Conservation (phyloP, 2,113 vertebrate genomes). For the Hemibagrus wyckioides region DNA sequence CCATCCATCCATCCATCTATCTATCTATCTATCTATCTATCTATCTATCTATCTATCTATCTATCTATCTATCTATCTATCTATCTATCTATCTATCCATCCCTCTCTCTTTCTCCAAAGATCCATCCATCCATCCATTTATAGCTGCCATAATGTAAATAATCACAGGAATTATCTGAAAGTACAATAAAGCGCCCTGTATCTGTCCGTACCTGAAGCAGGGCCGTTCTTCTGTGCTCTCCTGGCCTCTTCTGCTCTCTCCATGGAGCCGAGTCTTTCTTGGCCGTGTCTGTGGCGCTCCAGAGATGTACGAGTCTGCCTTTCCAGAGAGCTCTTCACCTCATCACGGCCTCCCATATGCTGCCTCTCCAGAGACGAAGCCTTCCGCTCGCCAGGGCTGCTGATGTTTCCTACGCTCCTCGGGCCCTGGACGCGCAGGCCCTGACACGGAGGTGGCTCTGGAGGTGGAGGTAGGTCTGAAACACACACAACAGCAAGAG, state of each 20-base stretch:
- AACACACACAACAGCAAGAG: neutral
- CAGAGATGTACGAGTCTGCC: constrained; percentile 84
- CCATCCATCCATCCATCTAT: too few species aligned
- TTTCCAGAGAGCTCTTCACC: constrained; percentile 86
- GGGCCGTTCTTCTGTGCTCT: constrained; percentile 87
- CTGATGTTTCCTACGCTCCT: constrained; percentile 74
- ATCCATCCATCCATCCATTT: too few species aligned
- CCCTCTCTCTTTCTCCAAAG: neutral
- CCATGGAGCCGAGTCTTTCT: constrained; percentile 87
- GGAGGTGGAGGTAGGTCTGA: constrained; percentile 98
- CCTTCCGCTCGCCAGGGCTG: constrained; percentile 84
- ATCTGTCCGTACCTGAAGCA: constrained; percentile 77
- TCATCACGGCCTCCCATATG: constrained; percentile 83
- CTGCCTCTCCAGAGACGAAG: constrained; percentile 91
- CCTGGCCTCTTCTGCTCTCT: constrained; percentile 84
- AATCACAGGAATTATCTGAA: neutral
- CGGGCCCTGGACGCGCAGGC: constrained; percentile 82
- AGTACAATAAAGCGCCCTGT: too few species aligned
- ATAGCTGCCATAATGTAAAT: neutral
- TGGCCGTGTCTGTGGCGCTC: constrained; percentile 90
- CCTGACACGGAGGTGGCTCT: constrained; percentile 95
- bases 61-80: too few species aligned
- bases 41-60: too few species aligned
- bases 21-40: neutral
- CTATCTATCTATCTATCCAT: too few species aligned